Evolutionary conservation across 2,888 invertebrate species (phyloP).

Genomic region (Theretra japonica): DNA sequence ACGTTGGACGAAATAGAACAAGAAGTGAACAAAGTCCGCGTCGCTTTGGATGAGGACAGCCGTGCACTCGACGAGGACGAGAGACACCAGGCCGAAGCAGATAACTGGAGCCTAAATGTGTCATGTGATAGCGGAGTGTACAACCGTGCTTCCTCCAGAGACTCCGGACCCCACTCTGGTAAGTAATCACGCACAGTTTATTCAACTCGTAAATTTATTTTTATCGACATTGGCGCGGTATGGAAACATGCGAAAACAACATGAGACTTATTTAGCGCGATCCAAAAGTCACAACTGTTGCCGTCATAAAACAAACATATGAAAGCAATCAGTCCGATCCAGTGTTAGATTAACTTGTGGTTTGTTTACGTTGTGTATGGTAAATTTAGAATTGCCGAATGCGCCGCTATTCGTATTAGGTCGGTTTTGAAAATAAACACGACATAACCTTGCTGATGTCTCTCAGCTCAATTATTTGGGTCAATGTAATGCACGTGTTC

Average conservation of each 20-base stretch:
- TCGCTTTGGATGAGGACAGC: conserved; percentile 79
- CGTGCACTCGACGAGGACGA: conserved; percentile 80
- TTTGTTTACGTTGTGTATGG: conserved; percentile 82
- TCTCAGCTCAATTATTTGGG: conserved; percentile 76
- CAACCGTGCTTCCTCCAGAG: conserved; percentile 84
- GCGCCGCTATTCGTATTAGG: conserved; percentile 77
- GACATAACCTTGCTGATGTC: conserved; percentile 77
- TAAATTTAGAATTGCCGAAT: conserved; percentile 79
- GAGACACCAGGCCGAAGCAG: conserved; percentile 74
- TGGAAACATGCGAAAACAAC: conserved; percentile 57
- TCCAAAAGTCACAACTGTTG: conserved; percentile 59
- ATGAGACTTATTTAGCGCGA: conserved; percentile 67
- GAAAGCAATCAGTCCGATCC: conserved; percentile 62
- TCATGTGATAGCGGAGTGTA: conserved; percentile 86
- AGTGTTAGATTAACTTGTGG: conserved; percentile 64
- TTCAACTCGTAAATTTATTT: conserved; percentile 69
- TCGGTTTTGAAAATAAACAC: conserved; percentile 81
- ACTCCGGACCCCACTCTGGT: conserved; percentile 83
- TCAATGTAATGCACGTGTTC: conserved; percentile 80
- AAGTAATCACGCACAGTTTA: conserved; percentile 56
- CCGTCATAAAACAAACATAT: conserved; percentile 67
- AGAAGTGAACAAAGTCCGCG: conserved; percentile 80
- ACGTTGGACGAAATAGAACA: conserved; percentile 80
- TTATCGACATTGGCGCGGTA: conserved; percentile 58
- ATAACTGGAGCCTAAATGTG: conserved; percentile 82